phyloP scores from a whole-genome alignment of 2,113 vertebrate genomes.

The Butastur rufipennis region DNA sequence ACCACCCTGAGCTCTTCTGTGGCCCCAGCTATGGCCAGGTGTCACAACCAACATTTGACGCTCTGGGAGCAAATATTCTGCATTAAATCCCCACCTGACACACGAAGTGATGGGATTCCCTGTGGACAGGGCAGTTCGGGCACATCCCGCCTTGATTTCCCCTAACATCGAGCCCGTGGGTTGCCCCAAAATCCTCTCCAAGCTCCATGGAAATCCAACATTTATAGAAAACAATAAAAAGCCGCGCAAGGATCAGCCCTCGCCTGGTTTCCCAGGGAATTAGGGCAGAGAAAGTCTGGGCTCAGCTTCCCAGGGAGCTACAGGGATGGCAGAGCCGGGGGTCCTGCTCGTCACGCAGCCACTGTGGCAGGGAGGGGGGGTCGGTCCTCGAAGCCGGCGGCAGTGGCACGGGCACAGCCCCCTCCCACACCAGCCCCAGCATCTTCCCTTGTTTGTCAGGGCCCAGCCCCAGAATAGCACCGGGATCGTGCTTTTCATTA shows the following conservation, averaged over 20 bases:
- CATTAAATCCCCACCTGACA: not conserved
- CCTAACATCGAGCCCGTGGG: rapidly evolving
- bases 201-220: rapidly evolving
- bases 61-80: rapidly evolving
- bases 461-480: not conserved
- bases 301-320: not conserved
- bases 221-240: not conserved
- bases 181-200: not conserved
- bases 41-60: not conserved
- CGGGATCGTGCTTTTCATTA: not conserved
- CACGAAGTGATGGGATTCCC: rapidly evolving
- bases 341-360: not conserved
- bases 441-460: not conserved
- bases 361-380: rapidly evolving
- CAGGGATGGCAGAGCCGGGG: rapidly evolving
- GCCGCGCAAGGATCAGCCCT: not conserved
- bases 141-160: rapidly evolving
- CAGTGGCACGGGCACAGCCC: not conserved
- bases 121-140: rapidly evolving
- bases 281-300: not conserved
- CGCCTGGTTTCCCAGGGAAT: not conserved
- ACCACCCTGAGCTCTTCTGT: rapidly evolving
- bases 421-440: not conserved
- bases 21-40: rapidly evolving
- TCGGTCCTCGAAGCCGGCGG: rapidly evolving